A percentile compares a stretch with the other conserved stretches of the same genome.
Conservation (phyloP, 2,797 vertebrate species). For the Neosilurus mollespiculum region DNA sequence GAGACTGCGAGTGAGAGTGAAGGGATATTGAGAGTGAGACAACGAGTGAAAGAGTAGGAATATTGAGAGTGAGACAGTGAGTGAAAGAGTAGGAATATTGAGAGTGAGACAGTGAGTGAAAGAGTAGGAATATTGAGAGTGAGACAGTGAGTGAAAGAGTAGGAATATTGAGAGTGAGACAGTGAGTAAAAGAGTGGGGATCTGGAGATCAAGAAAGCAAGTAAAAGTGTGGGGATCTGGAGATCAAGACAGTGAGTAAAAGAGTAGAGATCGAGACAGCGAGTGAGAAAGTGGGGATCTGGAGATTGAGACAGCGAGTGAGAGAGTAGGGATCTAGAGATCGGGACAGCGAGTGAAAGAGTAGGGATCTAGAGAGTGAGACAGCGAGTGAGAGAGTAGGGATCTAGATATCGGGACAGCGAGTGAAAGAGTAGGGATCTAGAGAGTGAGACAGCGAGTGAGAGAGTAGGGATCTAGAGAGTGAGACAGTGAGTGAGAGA, state of each 20-base stretch:
- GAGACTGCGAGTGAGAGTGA: background rate
- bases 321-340: background rate
- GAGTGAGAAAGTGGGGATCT: background rate
- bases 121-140: background rate
- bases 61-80: background rate
- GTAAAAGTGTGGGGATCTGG: background rate
- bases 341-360: background rate
- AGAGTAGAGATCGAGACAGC: background rate
- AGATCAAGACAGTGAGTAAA: no score
- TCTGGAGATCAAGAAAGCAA: background rate
- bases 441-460: background rate
- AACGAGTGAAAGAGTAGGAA: no score
- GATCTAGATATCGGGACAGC: no score
- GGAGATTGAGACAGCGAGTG: background rate
- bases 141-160: background rate
- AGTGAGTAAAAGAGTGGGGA: no score
- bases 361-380: no score
- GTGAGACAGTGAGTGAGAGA: background rate
- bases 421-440: no score
- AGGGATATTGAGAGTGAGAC: background rate
- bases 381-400: background rate
- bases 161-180: no score
- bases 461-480: background rate
- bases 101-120: no score
- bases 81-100: background rate